Percentiles rank a stretch among this genome's conserved stretches.
These are phyloP conservation scores for Ciona savignyi DNA, from an alignment of 23 tunicate species.

Conservation along the genomic window DNA sequence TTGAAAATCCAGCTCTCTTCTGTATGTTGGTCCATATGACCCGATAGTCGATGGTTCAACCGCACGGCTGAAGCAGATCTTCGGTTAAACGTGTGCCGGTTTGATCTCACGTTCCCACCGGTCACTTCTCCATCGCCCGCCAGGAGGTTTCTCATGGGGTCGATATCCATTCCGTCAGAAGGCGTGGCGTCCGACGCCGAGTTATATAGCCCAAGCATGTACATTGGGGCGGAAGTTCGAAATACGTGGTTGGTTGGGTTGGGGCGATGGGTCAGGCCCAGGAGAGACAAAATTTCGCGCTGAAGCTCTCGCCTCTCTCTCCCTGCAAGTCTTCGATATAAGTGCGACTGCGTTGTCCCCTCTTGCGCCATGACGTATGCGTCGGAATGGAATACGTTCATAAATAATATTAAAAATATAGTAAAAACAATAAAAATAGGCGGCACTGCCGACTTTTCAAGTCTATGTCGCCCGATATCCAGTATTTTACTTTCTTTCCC, in stretches of 20 bases:
- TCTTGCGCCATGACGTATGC: constrained; percentile 34
- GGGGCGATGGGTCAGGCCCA: constrained; percentile 74
- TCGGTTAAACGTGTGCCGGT: neutral
- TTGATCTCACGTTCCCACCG: neutral
- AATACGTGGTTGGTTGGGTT: constrained; percentile 19
- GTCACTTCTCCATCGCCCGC: neutral
- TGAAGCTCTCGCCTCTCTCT: constrained; percentile 62
- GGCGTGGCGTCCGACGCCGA: neutral
- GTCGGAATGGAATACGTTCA: neutral
- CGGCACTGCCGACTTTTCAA: neutral
- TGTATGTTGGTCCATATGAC: constrained; percentile 24
- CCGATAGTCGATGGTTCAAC: neutral
- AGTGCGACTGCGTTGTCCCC: constrained; percentile 30
- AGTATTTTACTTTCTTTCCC: neutral
- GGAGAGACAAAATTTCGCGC: constrained; percentile 54
- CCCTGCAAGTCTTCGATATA: constrained; percentile 33
- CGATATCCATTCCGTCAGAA: neutral
- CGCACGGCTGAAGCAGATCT: neutral
- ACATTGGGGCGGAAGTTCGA: constrained; percentile 66
- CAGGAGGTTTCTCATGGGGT: neutral
- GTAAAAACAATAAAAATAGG: neutral
- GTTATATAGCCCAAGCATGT: constrained; percentile 68
- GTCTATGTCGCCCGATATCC: neutral
- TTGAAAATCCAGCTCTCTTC: constrained; percentile 46
- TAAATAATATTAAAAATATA: neutral